phyloP scores from a whole-genome alignment of 53 echinoderm and acorn worm genomes.

The Echinometra lucunter region DNA sequence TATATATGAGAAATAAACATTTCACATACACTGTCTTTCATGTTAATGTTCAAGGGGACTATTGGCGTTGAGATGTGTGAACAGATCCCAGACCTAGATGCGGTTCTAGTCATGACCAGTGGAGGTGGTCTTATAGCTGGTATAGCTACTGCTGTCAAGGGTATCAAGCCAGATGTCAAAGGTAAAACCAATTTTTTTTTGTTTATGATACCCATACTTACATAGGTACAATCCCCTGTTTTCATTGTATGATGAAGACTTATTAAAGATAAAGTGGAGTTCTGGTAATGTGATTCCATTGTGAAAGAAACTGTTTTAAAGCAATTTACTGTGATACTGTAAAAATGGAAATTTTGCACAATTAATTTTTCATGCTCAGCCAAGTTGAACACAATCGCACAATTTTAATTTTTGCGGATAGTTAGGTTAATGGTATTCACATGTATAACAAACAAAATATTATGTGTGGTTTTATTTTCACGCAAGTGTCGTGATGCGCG shows the following conservation, averaged over 20 bases:
- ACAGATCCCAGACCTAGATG: slow-evolving; percentile 82
- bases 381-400: too few relatives aligned
- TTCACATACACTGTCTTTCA: not conserved
- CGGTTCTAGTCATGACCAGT: slow-evolving; percentile 82
- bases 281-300: too few relatives aligned
- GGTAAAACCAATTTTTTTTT: slow-evolving; percentile 42
- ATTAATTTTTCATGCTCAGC: too few relatives aligned
- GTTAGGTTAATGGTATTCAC: too few relatives aligned
- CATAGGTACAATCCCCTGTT: not conserved
- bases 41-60: slow-evolving; percentile 73
- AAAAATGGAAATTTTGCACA: too few relatives aligned
- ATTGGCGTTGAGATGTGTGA: slow-evolving; percentile 84
- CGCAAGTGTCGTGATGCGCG: too few relatives aligned
- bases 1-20: too few relatives aligned
- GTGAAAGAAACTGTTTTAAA: too few relatives aligned
- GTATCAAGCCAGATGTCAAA: slow-evolving; percentile 76
- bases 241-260: not conserved
- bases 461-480: too few relatives aligned
- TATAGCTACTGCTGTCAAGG: slow-evolving; percentile 84
- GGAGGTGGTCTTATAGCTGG: slow-evolving; percentile 84
- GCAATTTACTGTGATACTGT: too few relatives aligned
- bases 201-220: not conserved
- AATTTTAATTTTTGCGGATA: too few relatives aligned
- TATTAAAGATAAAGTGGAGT: not conserved
- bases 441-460: too few relatives aligned